phyloP scores from a whole-genome alignment of 2,113 vertebrate genomes.

The Patagioenas fasciata region DNA sequence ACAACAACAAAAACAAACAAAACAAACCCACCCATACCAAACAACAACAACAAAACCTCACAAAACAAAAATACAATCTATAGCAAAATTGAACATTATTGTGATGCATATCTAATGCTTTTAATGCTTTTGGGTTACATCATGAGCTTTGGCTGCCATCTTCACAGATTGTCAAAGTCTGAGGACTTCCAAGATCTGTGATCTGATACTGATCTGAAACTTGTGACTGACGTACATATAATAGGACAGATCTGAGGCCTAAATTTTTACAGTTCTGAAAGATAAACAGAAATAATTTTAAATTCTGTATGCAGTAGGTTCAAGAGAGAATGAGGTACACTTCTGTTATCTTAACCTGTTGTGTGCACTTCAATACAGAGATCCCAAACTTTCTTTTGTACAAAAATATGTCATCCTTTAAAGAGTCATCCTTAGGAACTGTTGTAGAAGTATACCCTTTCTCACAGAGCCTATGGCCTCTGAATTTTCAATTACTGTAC shows the following conservation, averaged over 20 bases:
- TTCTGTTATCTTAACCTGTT: background rate
- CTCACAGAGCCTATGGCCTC: background rate
- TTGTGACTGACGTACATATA: background rate
- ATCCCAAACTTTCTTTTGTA: background rate
- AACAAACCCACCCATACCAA: no score
- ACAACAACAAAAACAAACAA: no score
- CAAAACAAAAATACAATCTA: no score
- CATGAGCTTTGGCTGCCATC: fast-evolving
- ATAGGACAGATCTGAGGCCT: background rate
- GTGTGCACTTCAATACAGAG: background rate
- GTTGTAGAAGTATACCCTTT: background rate
- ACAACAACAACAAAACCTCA: no score
- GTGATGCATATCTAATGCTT: background rate
- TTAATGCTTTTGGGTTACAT: background rate
- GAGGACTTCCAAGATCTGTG: background rate
- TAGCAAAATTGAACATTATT: background rate
- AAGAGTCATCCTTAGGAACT: background rate
- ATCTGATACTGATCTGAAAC: background rate
- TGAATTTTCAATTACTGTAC: conserved; percentile 25
- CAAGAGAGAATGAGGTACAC: background rate
- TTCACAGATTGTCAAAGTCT: background rate
- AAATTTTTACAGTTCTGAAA: background rate
- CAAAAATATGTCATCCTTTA: background rate
- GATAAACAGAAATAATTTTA: background rate
- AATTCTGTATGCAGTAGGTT: background rate